These are phyloP conservation scores for Nemopilema nomurai DNA, from an alignment of 30 jellyfish, hydroid and myxozoan genomes.

Conservation along the genomic window DNA sequence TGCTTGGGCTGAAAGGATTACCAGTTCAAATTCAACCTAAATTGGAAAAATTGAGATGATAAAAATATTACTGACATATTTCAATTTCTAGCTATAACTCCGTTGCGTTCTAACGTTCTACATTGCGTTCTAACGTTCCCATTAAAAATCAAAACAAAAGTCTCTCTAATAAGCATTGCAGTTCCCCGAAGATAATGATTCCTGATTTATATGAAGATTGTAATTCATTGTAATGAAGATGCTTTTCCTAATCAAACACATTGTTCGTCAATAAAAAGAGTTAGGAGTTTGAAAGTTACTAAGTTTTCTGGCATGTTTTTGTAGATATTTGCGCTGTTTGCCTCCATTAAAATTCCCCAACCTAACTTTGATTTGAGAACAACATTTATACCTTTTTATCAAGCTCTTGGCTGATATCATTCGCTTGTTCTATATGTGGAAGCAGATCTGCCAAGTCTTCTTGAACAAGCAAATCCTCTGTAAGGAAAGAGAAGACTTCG, in stretches of 20 bases:
- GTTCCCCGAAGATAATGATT: too few species aligned
- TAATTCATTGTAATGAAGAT: too few species aligned
- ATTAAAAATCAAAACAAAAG: too few species aligned
- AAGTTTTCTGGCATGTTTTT: not conserved
- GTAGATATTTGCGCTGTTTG: not conserved
- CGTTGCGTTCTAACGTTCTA: too few species aligned
- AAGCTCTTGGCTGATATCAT: constrained; percentile 78
- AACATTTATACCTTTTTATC: constrained; percentile 67
- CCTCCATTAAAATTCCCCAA: not conserved
- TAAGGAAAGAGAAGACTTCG: not conserved
- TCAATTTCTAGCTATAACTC: too few species aligned
- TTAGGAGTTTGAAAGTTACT: too few species aligned
- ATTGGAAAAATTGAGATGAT: not conserved
- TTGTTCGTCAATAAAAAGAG: too few species aligned
- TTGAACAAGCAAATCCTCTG: constrained; percentile 76
- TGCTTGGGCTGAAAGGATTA: constrained; percentile 63
- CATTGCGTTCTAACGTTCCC: too few species aligned
- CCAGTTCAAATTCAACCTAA: constrained; percentile 76
- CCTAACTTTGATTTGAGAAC: not conserved
- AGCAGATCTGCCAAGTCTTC: constrained; percentile 77
- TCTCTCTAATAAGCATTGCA: too few species aligned
- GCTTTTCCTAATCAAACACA: too few species aligned
- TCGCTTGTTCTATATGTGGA: constrained; percentile 76
- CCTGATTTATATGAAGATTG: too few species aligned
- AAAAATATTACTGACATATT: too few species aligned